Base-by-base conservation (phyloP, 1,140 invertebrate species). In the Hyles vespertilio region DNA sequence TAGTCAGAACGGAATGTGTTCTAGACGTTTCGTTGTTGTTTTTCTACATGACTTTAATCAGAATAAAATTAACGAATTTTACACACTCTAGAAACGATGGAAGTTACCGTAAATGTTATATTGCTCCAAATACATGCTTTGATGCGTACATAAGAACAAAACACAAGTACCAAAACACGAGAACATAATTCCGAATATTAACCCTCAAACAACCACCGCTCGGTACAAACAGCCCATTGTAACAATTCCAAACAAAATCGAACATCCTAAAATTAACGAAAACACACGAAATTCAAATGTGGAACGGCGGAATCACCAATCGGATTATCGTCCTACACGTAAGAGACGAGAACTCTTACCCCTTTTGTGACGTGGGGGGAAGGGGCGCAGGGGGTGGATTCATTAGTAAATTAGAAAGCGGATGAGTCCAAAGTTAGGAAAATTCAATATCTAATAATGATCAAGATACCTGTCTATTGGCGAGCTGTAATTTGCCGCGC, bases 381-480 rank as follows among this genome's bases (percentile, higher is more conserved):
- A 63, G 69, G 61, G 59, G 67, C 36, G 60, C 58, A 65, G 71
- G 70, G 74, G 65, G 72, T 82, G 79, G 82, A 87, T 88, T 89
- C 88, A 89, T 89, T 89, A 89, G 88, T 85, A 89, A 89, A 89
- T 89, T 89, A 89, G 85, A 89, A 88, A 87, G 74, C 79, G 83
- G 86, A 89, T 87, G 88, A 89, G 84, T 88, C 82, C 84, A 87
- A 89, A 89, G 84, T 89, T 89, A 80, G 64, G 85, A 89, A 89
- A 89, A 89, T 89, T 87, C 88, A 88, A 89, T 89, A 89, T 89
- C 83, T 88, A 87, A 89, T 89, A 89, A 89, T 89, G 84, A 89
- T 89, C 84, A 86, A 83, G 77, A 81, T 88, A 87, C 85, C 82
- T 86, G 85, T 77, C 52, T 54, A 54, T 54, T 11, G 52, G 6